A percentile compares a stretch with the other conserved stretches of the same genome.
Evolutionary conservation across 1,140 invertebrate genomes (phyloP).

Genomic region (Hetaerina americana): DNA sequence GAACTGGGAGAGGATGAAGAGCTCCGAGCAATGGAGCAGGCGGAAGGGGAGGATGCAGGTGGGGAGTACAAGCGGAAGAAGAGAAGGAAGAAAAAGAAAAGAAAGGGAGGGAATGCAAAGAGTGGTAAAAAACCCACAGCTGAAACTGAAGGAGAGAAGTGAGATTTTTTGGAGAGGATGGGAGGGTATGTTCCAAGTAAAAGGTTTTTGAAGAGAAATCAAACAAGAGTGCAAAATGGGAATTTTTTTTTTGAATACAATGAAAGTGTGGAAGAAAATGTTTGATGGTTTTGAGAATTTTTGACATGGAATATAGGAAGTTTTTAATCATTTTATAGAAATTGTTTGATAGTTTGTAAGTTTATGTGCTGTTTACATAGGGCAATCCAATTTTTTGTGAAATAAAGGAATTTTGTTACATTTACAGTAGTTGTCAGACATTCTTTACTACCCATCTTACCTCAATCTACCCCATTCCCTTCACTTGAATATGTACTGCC

Average conservation of each 20-base stretch:
- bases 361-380: neutral
- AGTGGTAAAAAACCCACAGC: neutral
- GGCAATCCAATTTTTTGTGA: neutral
- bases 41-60: neutral
- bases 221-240: too few relatives aligned
- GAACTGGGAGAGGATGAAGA: neutral
- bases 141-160: neutral
- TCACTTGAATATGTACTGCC: too few relatives aligned
- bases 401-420: neutral
- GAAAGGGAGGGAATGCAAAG: neutral
- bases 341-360: neutral
- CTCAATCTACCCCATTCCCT: too few relatives aligned
- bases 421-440: too few relatives aligned
- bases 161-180: neutral
- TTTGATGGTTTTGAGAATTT: neutral
- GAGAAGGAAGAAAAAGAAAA: neutral
- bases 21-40: neutral
- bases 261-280: too few relatives aligned
- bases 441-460: too few relatives aligned
- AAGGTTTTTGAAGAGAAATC: neutral
- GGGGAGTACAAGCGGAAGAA: neutral
- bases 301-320: too few relatives aligned
- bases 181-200: too few relatives aligned
- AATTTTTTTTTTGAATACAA: too few relatives aligned
- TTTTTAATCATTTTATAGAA: neutral